These are phyloP conservation scores for Argentina silus DNA, from an alignment of 2,797 vertebrate species.

Conservation along the genomic window DNA sequence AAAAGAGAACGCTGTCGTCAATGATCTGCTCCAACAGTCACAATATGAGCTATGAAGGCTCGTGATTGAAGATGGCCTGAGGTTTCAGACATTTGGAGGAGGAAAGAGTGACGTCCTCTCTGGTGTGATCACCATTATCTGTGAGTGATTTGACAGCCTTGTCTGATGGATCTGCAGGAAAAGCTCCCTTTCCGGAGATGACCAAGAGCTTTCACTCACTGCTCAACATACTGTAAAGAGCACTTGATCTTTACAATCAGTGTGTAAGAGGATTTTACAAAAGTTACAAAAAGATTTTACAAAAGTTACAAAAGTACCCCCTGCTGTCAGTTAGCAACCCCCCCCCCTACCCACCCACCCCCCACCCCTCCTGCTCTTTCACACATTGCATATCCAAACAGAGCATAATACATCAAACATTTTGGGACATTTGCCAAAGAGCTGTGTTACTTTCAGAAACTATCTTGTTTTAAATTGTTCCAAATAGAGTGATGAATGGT, in stretches of 20 bases:
- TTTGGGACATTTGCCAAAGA: not conserved
- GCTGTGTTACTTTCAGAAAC: not conserved
- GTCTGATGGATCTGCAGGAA: conserved; percentile 45
- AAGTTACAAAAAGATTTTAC: conserved; percentile 49
- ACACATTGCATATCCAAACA: too few relatives aligned
- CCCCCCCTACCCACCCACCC: too few relatives aligned
- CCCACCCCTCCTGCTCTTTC: too few relatives aligned
- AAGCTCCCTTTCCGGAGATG: conserved; percentile 64
- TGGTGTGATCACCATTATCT: conserved; percentile 57
- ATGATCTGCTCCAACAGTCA: conserved; percentile 16
- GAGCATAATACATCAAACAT: too few relatives aligned
- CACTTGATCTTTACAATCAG: conserved; percentile 57
- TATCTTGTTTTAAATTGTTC: not conserved
- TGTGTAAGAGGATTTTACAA: conserved; percentile 42
- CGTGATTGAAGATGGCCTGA: not conserved
- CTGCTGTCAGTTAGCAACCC: not conserved
- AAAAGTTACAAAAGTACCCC: conserved; percentile 42
- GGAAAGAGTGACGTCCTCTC: conserved; percentile 31
- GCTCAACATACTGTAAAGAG: conserved; percentile 30
- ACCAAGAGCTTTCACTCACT: conserved; percentile 57
- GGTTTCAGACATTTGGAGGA: conserved; percentile 1
- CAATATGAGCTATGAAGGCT: not conserved
- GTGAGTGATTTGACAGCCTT: conserved; percentile 54
- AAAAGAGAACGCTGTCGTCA: not conserved
- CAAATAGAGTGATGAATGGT: not conserved